These are phyloP conservation scores for Chymomyza costata DNA, from an alignment of 1,140 invertebrate species.

Conservation along the genomic window DNA sequence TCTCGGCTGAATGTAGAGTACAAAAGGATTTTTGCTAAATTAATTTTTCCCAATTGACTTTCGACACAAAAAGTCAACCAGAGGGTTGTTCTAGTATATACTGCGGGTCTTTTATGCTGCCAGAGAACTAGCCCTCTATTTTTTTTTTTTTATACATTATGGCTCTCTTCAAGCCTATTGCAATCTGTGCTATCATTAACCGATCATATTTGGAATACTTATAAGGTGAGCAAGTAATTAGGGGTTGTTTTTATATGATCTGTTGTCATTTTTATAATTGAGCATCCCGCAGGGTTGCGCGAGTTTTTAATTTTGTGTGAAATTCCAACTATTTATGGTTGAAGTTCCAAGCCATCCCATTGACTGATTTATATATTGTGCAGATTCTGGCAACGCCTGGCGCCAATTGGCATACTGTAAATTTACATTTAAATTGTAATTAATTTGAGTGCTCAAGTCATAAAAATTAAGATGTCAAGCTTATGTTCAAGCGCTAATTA, in stretches of 20 bases:
- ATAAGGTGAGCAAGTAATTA: constrained; percentile 56
- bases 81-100: constrained; percentile 55
- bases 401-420: constrained; percentile 31
- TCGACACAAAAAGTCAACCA: constrained; percentile 47
- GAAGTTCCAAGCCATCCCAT: constrained; percentile 16
- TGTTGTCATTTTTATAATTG: constrained; percentile 35
- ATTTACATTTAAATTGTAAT: constrained; percentile 59
- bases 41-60: constrained; percentile 74
- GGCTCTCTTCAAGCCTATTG: too few relatives aligned
- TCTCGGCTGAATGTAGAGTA: constrained; percentile 41
- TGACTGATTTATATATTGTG: constrained; percentile 12
- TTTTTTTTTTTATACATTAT: not conserved
- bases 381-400: constrained; percentile 29
- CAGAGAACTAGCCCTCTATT: not conserved
- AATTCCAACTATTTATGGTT: constrained; percentile 22
- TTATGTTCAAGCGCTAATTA: constrained; percentile 61
- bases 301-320: constrained; percentile 49
- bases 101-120: constrained; percentile 12
- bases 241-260: constrained; percentile 43
- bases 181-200: constrained; percentile 65
- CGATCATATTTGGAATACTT: constrained; percentile 66
- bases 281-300: too few relatives aligned
- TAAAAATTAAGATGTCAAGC: constrained; percentile 54
- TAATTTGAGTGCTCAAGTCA: constrained; percentile 41
- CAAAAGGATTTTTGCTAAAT: constrained; percentile 65